Percentiles rank a stretch among this genome's conserved stretches.
Evolutionary conservation across 2,113 vertebrate genomes (phyloP).

Genomic region (Hippocampus guttulatus): DNA sequence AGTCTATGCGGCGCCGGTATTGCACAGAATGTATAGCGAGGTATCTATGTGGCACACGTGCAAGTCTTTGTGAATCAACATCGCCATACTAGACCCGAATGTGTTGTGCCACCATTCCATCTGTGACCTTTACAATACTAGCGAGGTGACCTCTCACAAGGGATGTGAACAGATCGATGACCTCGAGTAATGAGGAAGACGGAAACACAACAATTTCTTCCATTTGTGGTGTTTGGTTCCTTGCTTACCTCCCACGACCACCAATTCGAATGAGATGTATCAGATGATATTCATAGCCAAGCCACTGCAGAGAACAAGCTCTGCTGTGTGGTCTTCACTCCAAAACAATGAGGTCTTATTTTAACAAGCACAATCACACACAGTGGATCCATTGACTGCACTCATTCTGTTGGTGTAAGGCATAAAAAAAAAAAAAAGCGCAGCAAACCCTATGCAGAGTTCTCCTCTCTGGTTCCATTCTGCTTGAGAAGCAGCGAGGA

Average conservation of each 20-base stretch:
- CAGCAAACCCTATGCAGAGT: constrained; percentile 36
- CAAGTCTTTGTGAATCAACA: too few species aligned
- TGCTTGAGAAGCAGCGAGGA: constrained; percentile 46
- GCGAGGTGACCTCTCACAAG: constrained; percentile 33
- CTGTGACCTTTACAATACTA: constrained; percentile 30
- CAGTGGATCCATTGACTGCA: constrained; percentile 1
- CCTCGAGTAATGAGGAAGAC: not conserved
- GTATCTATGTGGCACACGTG: too few species aligned
- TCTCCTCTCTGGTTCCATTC: constrained; percentile 40
- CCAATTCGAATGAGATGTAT: not conserved
- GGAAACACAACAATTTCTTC: constrained; percentile 9
- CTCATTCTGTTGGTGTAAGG: constrained; percentile 3
- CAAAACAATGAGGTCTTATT: constrained; percentile 4
- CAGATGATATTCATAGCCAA: constrained; percentile 11
- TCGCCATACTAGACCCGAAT: too few species aligned
- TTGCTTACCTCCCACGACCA: not conserved
- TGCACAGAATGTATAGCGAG: too few species aligned
- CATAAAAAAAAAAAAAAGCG: constrained; percentile 7
- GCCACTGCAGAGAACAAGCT: not conserved
- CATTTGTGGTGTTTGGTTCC: constrained; percentile 4
- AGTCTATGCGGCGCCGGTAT: not conserved
- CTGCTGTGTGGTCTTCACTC: not conserved
- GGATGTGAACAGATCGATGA: not conserved
- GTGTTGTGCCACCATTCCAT: not conserved
- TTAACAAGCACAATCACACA: not conserved